Evolutionary conservation across 2,797 vertebrate species (phyloP).

Genomic region (Potorous gilbertii): DNA sequence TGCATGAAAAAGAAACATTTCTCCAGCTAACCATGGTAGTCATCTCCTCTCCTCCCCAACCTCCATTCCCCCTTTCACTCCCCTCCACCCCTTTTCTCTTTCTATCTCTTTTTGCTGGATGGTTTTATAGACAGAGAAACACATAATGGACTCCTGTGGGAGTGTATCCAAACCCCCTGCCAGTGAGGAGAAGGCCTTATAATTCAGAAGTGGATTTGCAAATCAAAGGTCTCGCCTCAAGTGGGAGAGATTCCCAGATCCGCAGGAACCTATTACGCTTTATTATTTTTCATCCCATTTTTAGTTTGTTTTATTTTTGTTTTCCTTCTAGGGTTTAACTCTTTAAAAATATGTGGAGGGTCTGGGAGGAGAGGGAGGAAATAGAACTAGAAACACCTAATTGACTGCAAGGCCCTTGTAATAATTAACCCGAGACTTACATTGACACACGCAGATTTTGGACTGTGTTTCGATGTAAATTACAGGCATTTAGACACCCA

Average conservation of each 20-base stretch:
- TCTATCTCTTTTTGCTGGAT: slow-evolving; percentile 72
- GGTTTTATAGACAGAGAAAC: slow-evolving; percentile 83
- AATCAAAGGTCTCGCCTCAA: slow-evolving; percentile 83
- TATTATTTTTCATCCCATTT: slow-evolving; percentile 80
- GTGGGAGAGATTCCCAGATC: slow-evolving; percentile 81
- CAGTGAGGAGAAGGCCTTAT: slow-evolving; percentile 78
- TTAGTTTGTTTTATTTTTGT: slow-evolving; percentile 68
- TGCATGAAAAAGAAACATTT: slow-evolving; percentile 74
- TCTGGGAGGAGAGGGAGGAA: background rate
- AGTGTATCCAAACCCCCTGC: slow-evolving; percentile 73
- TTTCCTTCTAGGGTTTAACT: slow-evolving; percentile 79
- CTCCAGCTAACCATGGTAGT: slow-evolving; percentile 82
- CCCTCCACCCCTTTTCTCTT: slow-evolving; percentile 45
- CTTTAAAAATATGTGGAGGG: slow-evolving; percentile 73
- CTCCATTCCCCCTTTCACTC: background rate
- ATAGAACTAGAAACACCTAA: slow-evolving; percentile 59
- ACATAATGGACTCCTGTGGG: slow-evolving; percentile 81
- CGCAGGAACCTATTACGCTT: slow-evolving; percentile 78
- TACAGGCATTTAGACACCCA: slow-evolving; percentile 59
- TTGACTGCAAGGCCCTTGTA: slow-evolving; percentile 69
- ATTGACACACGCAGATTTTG: background rate
- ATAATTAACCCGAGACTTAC: slow-evolving; percentile 46
- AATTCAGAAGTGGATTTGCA: slow-evolving; percentile 84
- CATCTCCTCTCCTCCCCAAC: slow-evolving; percentile 33
- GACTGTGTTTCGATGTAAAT: slow-evolving; percentile 62